Evolutionary conservation across 2,888 invertebrate species (phyloP).

Genomic region (Poecilus cupreus): DNA sequence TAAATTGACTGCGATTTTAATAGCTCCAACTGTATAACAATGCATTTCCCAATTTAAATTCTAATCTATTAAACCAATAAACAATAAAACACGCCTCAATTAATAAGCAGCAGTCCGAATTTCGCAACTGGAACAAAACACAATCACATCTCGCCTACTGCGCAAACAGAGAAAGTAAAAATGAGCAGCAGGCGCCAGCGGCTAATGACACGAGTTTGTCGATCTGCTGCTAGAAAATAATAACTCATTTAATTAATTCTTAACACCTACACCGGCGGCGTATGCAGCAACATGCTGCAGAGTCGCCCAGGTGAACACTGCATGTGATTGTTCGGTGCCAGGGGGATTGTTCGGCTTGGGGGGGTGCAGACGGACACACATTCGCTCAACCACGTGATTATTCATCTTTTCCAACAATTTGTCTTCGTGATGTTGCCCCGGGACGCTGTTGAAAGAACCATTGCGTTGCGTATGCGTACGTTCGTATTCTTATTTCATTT

Average conservation of each 20-base stretch:
- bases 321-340: not conserved
- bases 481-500: too few relatives aligned
- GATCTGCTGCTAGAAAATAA: constrained; percentile 51
- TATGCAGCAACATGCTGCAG: constrained; percentile 38
- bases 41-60: too few relatives aligned
- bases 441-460: not conserved
- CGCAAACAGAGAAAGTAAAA: constrained; percentile 38
- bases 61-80: constrained; percentile 16
- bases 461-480: not conserved
- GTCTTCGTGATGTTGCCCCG: constrained; percentile 28
- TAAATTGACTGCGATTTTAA: too few relatives aligned
- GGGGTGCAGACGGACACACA: constrained; percentile 14
- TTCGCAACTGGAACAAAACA: constrained; percentile 14
- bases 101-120: constrained; percentile 24
- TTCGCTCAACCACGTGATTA: constrained; percentile 48
- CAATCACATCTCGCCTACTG: constrained; percentile 9
- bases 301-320: not conserved
- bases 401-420: constrained; percentile 53
- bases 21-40: too few relatives aligned
- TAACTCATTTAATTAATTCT: constrained; percentile 57
- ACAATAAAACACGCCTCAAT: constrained; percentile 30
- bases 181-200: constrained; percentile 30
- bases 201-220: constrained; percentile 44
- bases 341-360: not conserved
- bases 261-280: constrained; percentile 51